Percentiles rank a stretch among this genome's conserved stretches.
These are phyloP conservation scores for Periplaneta americana DNA, from an alignment of 1,140 invertebrate genomes.

Conservation along the genomic window DNA sequence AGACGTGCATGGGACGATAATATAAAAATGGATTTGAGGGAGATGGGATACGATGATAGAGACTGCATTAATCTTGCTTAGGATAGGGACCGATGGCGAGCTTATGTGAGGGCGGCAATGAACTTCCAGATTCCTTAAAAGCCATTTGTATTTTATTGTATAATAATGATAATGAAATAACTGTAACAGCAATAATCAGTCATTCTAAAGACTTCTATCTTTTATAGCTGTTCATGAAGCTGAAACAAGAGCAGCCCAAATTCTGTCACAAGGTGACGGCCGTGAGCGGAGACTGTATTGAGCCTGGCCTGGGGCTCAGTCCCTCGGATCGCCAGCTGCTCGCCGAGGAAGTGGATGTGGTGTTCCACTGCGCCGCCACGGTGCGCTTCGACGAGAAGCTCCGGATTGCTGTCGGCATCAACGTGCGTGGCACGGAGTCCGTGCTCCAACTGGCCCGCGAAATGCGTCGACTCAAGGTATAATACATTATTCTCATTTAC, in stretches of 20 bases:
- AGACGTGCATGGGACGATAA: too few species aligned
- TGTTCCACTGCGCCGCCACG: slow-evolving; percentile 17
- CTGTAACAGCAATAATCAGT: too few species aligned
- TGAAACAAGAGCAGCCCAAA: slow-evolving; percentile 47
- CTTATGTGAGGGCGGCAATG: too few species aligned
- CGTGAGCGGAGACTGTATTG: slow-evolving; percentile 55
- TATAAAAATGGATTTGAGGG: too few species aligned
- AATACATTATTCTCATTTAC: background rate
- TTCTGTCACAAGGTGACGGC: slow-evolving; percentile 54
- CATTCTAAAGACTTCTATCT: too few species aligned
- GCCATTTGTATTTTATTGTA: too few species aligned
- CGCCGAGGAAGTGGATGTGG: slow-evolving; percentile 21
- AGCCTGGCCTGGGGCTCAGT: slow-evolving; percentile 38
- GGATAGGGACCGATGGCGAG: too few species aligned
- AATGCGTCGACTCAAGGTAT: slow-evolving; percentile 36
- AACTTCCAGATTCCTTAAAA: too few species aligned
- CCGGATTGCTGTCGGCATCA: slow-evolving; percentile 30
- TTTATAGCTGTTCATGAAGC: slow-evolving; percentile 58
- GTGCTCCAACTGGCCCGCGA: slow-evolving; percentile 34
- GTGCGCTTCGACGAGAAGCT: slow-evolving; percentile 32
- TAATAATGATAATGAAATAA: too few species aligned
- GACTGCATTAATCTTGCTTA: too few species aligned
- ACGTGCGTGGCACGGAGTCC: slow-evolving; percentile 31
- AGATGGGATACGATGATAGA: too few species aligned
- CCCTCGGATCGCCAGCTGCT: slow-evolving; percentile 25